Base-by-base conservation (phyloP, 2,797 vertebrate genomes). In the Glyptemys insculpta region DNA sequence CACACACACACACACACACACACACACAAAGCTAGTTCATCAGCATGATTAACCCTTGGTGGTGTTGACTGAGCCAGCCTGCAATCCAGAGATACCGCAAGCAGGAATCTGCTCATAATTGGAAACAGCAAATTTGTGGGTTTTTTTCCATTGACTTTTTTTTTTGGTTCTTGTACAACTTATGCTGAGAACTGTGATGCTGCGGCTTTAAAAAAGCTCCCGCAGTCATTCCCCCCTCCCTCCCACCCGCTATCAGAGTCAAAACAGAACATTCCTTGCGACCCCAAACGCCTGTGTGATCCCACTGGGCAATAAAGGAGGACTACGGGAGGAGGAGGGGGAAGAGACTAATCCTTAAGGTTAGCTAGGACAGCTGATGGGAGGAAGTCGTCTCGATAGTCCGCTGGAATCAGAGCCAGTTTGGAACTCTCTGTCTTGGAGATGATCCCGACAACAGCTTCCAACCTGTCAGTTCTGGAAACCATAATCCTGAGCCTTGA, bases 221-320 rank as follows among this genome's bases (percentile, higher is more conserved):
- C 6, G 23, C 89, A 82, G 85, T 41, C 68, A 41, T 72, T 72
- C 9, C 5, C 5, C 68, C 5, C 68, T 72, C 68, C 65, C 68
- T 41, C n/a, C 68, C 68, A 72, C 68, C 5, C 87, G 89, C 34
- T 83, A 87, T 78, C 89, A 9, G 93, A 91, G 85, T 91, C 93
- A 91, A 91, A 94, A 54, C 93, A 96, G 89, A 87, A 29, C 93
- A 93, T 93, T 88, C 87, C 87, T 92, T 1, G 2, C 56, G 84
- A 68, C 93, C 91, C 93, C 54, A 78, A 81, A 83, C 4, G 79
- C 84, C 81, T 87, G 62, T 0, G 85, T 19, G 89, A 88, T 59
- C 59, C 87, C 47, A 14, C 72, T 8, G 82, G 85, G 87, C 84
- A 72, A 0, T 23, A 62, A 37, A 41, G 56, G 47, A 31, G 74